Base-by-base conservation (phyloP, 2,888 invertebrate species). In the Agrotis ipsilon region DNA sequence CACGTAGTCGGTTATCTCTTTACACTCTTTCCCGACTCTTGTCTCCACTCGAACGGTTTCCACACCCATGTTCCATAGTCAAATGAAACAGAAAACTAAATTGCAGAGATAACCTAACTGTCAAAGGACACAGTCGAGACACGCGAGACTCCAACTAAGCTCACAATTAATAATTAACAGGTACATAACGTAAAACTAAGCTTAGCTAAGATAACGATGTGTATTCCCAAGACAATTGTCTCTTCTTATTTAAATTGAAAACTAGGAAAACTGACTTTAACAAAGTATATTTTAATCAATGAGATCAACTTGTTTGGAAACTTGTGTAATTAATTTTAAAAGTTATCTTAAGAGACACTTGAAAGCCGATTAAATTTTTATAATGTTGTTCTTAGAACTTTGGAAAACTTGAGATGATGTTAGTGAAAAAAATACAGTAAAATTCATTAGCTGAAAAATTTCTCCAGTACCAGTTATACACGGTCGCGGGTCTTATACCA, bases 231-330 rank as follows among this genome's bases (percentile, higher is more conserved):
- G 77, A 55, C 27, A 32, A 55, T n/a, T 6, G 3, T 27, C 18
- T 39, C 59, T 51, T 18, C 32, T 59, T 43, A 16, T 18, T 11
- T 59, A 16, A n/a, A 66, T 65, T 54, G 13, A 65, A 63, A 63
- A 59, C 46, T 51, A 43, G 45, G 39, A 52, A 61, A 51, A 58
- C 61, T 69, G 48, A 57, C 48, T 43, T 70, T 46, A 49, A 61
- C 39, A 32, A 69, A 64, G 39, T 72, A 58, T 58, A 51, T 72
- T 64, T 72, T 72, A 72, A 72, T 65, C 57, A 73, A 65, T 69
- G 55, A 76, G 52, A 61, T 64, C 27, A 46, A 57, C 46, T 64
- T 69, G 49, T 57, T 5, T 32, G 16, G 14, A 45, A 70, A 70
- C 27, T 75, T 64, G 24, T 27, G n/a, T 69, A 64, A 75, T 75